Base-by-base conservation (phyloP, 2,113 vertebrate species). In the Sylvia atricapilla region DNA sequence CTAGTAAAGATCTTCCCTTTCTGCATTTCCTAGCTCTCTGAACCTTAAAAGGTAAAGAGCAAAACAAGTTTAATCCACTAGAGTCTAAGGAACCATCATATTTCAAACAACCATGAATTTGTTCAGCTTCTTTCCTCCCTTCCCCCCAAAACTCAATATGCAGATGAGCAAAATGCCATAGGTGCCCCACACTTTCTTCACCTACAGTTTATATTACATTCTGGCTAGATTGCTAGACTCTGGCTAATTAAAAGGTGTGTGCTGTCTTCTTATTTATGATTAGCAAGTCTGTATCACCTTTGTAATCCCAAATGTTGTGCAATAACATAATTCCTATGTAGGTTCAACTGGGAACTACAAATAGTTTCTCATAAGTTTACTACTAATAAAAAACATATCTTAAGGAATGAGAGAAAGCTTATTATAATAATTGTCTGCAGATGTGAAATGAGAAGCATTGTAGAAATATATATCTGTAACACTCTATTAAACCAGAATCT, bases 341-440 rank as follows among this genome's bases (percentile, higher is more conserved):
- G 50, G 25, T 90, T 94, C 82, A 73, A 5, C 41, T 73, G 67
- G 39, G 72, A 88, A 53, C 63, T 70, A 55, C 25, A 69, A 90
- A 77, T 90, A 89, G 94, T 90, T 93, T 90, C 46, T 90, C 16
- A 0, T 16, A 86, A 80, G 30, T 86, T 96, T 84, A 39, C 68
- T 84, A 68, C 15, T 62, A 80, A 52, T 86, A 92, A 86, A 44
- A 74, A 90, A 74, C 3, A 8, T 6, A 7, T 87, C 55, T 80
- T 88, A 46, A 89, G 47, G 27, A 92, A 81, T 50, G 83, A 79
- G 33, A 75, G 53, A 83, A 74, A 86, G 52, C 47, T 74, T 86
- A 58, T 93, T 90, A 70, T 53, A 83, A 75, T 93, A 83, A 90
- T 92, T 86, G 68, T 84, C 95, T 96, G 79, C 90, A 95, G 94